Evolutionary conservation across 2,797 vertebrate genomes (phyloP), one percentile per base, ranked within the genome.

Genomic region (Pelochelys cantorii): DNA sequence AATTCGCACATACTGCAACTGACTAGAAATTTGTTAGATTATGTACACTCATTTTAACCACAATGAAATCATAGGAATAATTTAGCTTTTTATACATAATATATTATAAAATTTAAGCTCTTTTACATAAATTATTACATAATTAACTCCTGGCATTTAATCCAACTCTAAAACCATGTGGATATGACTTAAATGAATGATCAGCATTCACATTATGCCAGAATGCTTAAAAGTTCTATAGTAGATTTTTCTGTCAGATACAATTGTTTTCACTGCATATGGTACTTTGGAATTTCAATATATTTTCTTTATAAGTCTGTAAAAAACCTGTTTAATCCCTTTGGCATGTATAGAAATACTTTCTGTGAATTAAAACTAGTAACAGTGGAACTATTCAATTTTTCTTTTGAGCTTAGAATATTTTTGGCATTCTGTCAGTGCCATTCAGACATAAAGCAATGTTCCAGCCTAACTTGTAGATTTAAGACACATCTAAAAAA

Each of bases 401-500:
- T 90, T 7, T 78, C n/a, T 92, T 80, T 59, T 79, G 65, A 75
- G 2, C 15, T 86, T 23, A 23, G 65, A 81, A 59, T 74, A 27
- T 0, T 1, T 3, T 6, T 90, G 85, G 20, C 53, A 34, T 81
- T 60, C 53, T 91, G 82, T 65, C 68, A 83, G 29, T 87, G 88
- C 55, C 31, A 59, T 42, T 0, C 3, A 83, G 85, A 74, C 84
- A 89, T 74, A 85, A 80, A 84, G 62, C 83, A 55, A 42, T 31
- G n/a, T 90, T 89, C 62, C 87, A 92, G 89, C 86, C 74, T 88
- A 48, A 20, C 34, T 48, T 81, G 54, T 79, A 83, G n/a, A 17
- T 86, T 93, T 74, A 87, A 87, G 62, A 95, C 83, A 48, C 87
- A 90, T 22, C 68, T 79, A 87, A 93, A 93, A 60, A 94, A 74